Conservation (phyloP, 1,140 invertebrate species). For the Armadillidium nasatum region DNA sequence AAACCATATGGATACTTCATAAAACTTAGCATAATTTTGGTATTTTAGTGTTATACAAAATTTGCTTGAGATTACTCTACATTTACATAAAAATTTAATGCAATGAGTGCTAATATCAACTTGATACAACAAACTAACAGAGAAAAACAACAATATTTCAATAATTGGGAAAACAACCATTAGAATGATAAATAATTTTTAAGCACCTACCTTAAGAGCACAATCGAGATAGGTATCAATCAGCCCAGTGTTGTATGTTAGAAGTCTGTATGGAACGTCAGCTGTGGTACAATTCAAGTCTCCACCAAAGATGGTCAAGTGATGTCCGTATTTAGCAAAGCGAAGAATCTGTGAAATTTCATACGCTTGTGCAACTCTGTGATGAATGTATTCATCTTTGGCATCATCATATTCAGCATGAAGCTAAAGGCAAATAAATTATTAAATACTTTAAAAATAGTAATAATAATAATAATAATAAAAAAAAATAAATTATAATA, state of each 20-base stretch:
- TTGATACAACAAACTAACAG: no score
- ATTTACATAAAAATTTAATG: no score
- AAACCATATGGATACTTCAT: no score
- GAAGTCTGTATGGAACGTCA: conserved; percentile 54
- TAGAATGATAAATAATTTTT: neutral
- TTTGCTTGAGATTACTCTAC: no score
- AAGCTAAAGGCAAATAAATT: conserved; percentile 56
- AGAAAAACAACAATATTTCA: no score
- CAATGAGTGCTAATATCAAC: no score
- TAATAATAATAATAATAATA: no score
- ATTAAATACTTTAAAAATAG: neutral
- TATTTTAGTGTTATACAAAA: no score
- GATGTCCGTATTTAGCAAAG: conserved; percentile 56
- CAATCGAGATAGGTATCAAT: conserved; percentile 43
- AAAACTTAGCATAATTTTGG: no score
- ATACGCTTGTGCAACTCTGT: conserved; percentile 85
- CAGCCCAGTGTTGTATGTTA: conserved; percentile 49
- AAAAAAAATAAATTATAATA: no score
- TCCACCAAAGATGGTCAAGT: conserved; percentile 51
- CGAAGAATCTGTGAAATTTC: conserved; percentile 90
- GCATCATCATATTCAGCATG: conserved; percentile 89
- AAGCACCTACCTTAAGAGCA: conserved; percentile 14
- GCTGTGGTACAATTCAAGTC: conserved; percentile 55
- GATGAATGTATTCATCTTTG: conserved; percentile 82
- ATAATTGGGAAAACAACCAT: neutral